These are phyloP conservation scores for silkworm (Bombyx mori) DNA, from an alignment of 1,140 invertebrate species.

Conservation along the genomic window ASM3026992v2 NC_085132.1:5755001-5755500, in stretches of 20 bases:
- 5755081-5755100: constrained; percentile 92
- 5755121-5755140: constrained; percentile 84
- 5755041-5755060: constrained; percentile 93
- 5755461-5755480: constrained; percentile 88
- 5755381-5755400: constrained; percentile 86
- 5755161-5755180: constrained; percentile 89
- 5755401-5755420: constrained; percentile 89
- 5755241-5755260: constrained; percentile 90
- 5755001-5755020: constrained; percentile 88
- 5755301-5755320: constrained; percentile 92
- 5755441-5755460: constrained; percentile 92
- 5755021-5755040: constrained; percentile 90
- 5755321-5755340: constrained; percentile 86
- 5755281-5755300: constrained; percentile 93
- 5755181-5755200: constrained; percentile 90
- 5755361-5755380: constrained; percentile 86
- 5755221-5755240: constrained; percentile 87
- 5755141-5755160: constrained; percentile 91
- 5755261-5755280: constrained; percentile 93
- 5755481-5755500: constrained; percentile 88
- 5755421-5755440: constrained; percentile 86
- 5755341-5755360: constrained; percentile 90
- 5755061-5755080: constrained; percentile 90
- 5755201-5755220: constrained; percentile 88
- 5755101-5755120: constrained; percentile 90